Evolutionary conservation across 2,888 invertebrate species (phyloP).

Genomic region (Cabera pusaria): DNA sequence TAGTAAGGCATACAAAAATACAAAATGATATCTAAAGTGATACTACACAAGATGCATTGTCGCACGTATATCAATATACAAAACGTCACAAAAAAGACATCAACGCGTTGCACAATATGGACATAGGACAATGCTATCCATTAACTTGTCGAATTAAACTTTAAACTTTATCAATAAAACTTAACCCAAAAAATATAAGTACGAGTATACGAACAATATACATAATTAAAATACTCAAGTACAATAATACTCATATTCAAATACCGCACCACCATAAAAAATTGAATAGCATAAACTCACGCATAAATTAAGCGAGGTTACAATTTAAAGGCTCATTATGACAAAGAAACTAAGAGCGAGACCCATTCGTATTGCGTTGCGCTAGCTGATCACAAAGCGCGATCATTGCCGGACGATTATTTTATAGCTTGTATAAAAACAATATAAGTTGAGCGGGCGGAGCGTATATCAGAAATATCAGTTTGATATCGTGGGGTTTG

Average conservation of each 20-base stretch:
- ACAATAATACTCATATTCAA: slow-evolving; percentile 1
- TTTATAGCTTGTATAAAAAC: slow-evolving; percentile 80
- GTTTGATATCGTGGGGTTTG: slow-evolving; percentile 77
- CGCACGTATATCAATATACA: neutral
- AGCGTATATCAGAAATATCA: slow-evolving; percentile 74
- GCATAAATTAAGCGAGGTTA: slow-evolving; percentile 29
- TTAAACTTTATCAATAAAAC: no score
- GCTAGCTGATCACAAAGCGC: slow-evolving; percentile 48
- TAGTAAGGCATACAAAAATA: no score
- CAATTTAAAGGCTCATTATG: slow-evolving; percentile 43
- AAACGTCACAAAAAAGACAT: slow-evolving; percentile 43
- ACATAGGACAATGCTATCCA: no score
- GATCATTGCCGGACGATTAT: slow-evolving; percentile 63
- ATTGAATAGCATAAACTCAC: slow-evolving; percentile 17
- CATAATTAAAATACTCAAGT: neutral
- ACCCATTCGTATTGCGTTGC: slow-evolving; percentile 46
- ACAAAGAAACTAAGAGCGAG: slow-evolving; percentile 38
- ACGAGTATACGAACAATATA: no score
- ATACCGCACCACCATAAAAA: slow-evolving; percentile 3
- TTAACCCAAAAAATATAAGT: no score
- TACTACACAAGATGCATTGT: no score
- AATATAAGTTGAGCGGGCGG: slow-evolving; percentile 73
- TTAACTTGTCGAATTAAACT: no score
- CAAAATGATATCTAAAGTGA: no score
- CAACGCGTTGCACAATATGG: slow-evolving; percentile 51